Conservation (phyloP, 2,888 invertebrate species). For the Drosophila lacicola region DNA sequence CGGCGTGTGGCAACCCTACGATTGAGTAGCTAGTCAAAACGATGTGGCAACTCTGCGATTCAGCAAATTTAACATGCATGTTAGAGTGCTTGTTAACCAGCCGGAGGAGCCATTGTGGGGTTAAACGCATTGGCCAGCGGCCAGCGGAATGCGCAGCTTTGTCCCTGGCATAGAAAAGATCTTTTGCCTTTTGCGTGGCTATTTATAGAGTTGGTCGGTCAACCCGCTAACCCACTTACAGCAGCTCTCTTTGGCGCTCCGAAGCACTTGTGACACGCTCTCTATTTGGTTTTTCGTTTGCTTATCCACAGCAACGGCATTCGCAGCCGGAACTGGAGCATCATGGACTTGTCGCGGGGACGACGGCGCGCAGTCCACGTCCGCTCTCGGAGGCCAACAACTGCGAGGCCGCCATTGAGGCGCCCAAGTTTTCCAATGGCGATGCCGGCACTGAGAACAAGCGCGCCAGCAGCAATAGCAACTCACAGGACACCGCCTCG, state of each 20-base stretch:
- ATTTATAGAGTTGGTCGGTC: slow-evolving; percentile 40
- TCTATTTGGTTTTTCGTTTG: slow-evolving; percentile 4
- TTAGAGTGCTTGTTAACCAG: neutral
- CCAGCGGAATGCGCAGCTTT: slow-evolving; percentile 32
- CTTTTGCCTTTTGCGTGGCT: slow-evolving; percentile 18
- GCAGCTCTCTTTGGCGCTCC: neutral
- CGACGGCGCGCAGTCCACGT: slow-evolving; percentile 75
- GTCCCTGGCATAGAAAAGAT: slow-evolving; percentile 43
- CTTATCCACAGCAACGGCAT: slow-evolving; percentile 86
- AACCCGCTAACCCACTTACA: slow-evolving; percentile 34
- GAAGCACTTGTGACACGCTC: neutral
- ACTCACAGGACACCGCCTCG: slow-evolving; percentile 82
- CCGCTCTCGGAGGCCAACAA: slow-evolving; percentile 84
- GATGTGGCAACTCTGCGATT: neutral
- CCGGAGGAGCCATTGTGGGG: neutral
- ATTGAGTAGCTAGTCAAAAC: too few species aligned
- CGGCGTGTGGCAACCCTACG: too few species aligned
- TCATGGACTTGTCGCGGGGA: slow-evolving; percentile 54
- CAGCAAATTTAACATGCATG: neutral
- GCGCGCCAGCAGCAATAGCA: slow-evolving; percentile 80
- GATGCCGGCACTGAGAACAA: slow-evolving; percentile 52
- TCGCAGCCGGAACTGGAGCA: slow-evolving; percentile 87
- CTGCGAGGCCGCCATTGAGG: slow-evolving; percentile 78
- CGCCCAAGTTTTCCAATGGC: slow-evolving; percentile 58
- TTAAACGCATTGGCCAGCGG: slow-evolving; percentile 40